Evolutionary conservation across 1,140 invertebrate genomes (phyloP), one percentile per base, ranked within the genome.

Genomic region (Protaetia brevitarsis): DNA sequence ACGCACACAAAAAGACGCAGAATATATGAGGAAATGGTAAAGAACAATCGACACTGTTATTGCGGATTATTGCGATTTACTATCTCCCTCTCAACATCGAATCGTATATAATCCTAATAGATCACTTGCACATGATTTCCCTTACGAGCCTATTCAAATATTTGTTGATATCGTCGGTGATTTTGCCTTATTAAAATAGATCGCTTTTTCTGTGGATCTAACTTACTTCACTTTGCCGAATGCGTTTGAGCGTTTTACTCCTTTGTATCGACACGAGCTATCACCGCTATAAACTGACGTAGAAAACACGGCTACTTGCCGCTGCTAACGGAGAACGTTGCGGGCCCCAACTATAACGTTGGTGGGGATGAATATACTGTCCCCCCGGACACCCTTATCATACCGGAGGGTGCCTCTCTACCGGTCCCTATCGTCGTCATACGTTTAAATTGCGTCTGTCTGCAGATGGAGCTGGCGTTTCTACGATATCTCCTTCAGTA

Each of bases 221-320:
- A 45, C 41, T 45, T 45, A 45, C 41, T 45, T 45, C 41, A 45
- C 41, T 45, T 45, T 45, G 19, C 41, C 41, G 41, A 45, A 45
- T 45, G 41, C 13, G 19, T 45, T 45, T 45, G 19, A 45, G 41
- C 23, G 1, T 37, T 16, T 21, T 16, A 45, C 13, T 45, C 41
- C 41, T 45, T 45, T 21, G 23, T 45, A 45, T 45, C 41, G 16
- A 45, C 41, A 45, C 41, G 41, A 45, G 19, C 41, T 45, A 45
- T 45, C 41, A 13, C 41, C 41, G 41, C n/a, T 19, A 45, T 45
- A 45, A 16, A 45, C 41, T 45, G 41, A 45, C 41, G 41, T 45
- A 45, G 41, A 3, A 19, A 45, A 45, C 41, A 45, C 41, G 41
- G 13, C 41, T 45, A 21, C 7, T 21, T 19, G 41, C 41, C 23